Conservation (phyloP, 2,888 invertebrate species). For the Hyposoter didymator region DNA sequence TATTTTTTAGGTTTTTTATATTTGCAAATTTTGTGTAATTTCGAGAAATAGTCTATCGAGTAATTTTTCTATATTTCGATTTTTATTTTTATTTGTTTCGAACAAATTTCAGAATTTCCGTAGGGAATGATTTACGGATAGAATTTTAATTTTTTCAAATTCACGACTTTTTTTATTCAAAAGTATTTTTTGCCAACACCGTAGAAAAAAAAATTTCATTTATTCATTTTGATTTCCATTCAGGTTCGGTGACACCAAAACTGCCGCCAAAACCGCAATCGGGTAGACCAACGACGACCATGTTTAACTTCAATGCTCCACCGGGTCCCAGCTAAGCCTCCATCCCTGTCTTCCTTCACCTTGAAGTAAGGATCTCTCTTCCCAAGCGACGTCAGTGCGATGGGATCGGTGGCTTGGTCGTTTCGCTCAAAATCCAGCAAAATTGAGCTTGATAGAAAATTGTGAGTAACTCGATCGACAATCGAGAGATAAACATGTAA, state of each 20-base stretch:
- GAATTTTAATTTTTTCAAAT: too few relatives aligned
- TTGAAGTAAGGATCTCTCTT: slow-evolving; percentile 23
- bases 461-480: slow-evolving; percentile 35
- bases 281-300: slow-evolving; percentile 81
- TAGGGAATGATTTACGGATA: too few relatives aligned
- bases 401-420: slow-evolving; percentile 49
- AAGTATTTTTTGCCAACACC: neutral
- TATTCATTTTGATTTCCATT: slow-evolving; percentile 38
- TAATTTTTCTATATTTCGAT: too few relatives aligned
- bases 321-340: slow-evolving; percentile 81
- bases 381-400: slow-evolving; percentile 1
- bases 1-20: too few relatives aligned
- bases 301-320: slow-evolving; percentile 83
- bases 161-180: neutral
- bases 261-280: slow-evolving; percentile 82
- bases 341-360: slow-evolving; percentile 6
- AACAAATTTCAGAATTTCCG: neutral
- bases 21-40: too few relatives aligned
- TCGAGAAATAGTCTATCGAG: too few relatives aligned
- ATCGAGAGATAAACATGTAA: slow-evolving; percentile 30
- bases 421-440: slow-evolving; percentile 45
- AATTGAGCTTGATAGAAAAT: slow-evolving; percentile 43
- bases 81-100: too few relatives aligned
- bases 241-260: slow-evolving; percentile 82
- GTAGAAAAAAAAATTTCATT: neutral